These are phyloP conservation scores for Pseudococcus jackbeardsleyi DNA, from an alignment of 2,888 invertebrate species.

Conservation along the genomic window DNA sequence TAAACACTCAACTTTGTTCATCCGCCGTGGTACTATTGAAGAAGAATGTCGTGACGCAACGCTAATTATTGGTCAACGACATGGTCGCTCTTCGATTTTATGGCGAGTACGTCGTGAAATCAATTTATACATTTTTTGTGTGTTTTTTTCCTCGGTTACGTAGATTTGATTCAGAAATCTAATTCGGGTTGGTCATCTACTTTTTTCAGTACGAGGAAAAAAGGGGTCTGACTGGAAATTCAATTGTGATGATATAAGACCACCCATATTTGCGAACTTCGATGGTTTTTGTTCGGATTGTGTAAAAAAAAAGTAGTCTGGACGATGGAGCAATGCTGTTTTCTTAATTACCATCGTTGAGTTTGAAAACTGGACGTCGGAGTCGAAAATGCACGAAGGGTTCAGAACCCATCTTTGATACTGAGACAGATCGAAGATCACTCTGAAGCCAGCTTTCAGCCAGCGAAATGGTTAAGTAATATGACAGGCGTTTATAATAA, in stretches of 20 bases:
- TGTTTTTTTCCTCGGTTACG: neutral
- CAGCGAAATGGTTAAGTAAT: constrained; percentile 18
- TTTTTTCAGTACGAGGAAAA: neutral
- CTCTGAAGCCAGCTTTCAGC: neutral
- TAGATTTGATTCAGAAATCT: neutral
- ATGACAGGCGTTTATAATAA: constrained; percentile 28
- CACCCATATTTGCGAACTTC: neutral
- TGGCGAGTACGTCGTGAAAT: constrained; percentile 13
- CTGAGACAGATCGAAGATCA: neutral
- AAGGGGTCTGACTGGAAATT: neutral
- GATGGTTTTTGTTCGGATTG: neutral
- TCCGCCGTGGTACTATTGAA: constrained; percentile 10
- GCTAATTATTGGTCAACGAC: constrained; percentile 48
- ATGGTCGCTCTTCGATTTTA: constrained; percentile 29
- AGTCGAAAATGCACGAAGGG: neutral
- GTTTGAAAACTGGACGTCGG: neutral
- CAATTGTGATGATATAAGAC: constrained; percentile 15
- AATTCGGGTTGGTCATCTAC: neutral
- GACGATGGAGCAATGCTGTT: neutral
- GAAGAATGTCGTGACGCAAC: constrained; percentile 51
- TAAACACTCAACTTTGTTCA: constrained; percentile 37
- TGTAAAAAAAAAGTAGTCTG: neutral
- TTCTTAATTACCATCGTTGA: neutral
- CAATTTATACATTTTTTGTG: constrained; percentile 16
- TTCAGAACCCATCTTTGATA: neutral